These are phyloP conservation scores for Platalea minor DNA, from an alignment of 2,797 vertebrate species.

Conservation along the genomic window DNA sequence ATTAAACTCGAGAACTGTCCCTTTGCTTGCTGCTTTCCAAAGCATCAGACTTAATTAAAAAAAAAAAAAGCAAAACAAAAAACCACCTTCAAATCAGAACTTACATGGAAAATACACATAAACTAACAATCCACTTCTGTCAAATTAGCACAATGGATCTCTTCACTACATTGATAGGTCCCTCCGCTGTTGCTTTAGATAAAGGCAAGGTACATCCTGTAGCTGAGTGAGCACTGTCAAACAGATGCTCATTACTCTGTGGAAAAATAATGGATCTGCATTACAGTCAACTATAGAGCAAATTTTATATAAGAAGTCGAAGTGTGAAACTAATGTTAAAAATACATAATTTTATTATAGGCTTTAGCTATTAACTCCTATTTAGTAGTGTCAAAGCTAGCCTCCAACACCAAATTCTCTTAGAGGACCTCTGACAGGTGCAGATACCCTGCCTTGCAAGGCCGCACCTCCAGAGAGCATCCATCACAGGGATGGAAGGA, in stretches of 20 bases:
- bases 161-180: fast-evolving
- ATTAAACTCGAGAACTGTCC: background rate
- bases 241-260: fast-evolving
- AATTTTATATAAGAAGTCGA: fast-evolving
- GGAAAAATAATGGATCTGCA: fast-evolving
- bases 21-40: background rate
- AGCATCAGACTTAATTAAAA: background rate
- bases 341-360: fast-evolving
- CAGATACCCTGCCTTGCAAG: fast-evolving
- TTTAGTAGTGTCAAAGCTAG: fast-evolving
- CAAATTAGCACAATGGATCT: background rate
- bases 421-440: fast-evolving
- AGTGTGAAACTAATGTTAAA: fast-evolving
- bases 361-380: fast-evolving
- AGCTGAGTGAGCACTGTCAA: background rate
- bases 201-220: fast-evolving
- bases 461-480: background rate
- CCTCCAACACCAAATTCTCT: fast-evolving
- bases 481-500: fast-evolving
- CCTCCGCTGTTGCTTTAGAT: fast-evolving
- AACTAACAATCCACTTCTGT: fast-evolving
- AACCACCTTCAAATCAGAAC: background rate
- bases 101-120: fast-evolving
- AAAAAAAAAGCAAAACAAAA: background rate
- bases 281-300: fast-evolving